Evolutionary conservation across 2,888 invertebrate genomes (phyloP).

Genomic region (Philhelius pedissequus): DNA sequence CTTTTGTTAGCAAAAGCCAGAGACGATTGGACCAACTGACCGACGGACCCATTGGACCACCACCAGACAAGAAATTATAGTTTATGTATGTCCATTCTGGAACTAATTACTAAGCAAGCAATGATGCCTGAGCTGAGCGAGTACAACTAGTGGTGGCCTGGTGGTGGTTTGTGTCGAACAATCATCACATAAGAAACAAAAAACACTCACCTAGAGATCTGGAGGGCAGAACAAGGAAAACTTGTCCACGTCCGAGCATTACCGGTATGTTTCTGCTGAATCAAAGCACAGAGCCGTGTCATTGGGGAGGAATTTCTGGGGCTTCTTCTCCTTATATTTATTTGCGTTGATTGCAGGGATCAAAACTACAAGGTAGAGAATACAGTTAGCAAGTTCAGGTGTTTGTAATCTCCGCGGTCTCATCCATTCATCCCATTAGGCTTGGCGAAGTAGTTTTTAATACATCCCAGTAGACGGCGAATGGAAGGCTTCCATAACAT

Average conservation of each 20-base stretch:
- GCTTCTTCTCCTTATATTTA: no score
- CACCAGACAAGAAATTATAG: conserved; percentile 61
- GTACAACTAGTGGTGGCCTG: not conserved
- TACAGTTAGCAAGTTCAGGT: no score
- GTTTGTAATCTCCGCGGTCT: no score
- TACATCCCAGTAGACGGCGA: no score
- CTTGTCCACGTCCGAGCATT: conserved; percentile 27
- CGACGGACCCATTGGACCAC: conserved; percentile 41
- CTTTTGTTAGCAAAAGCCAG: conserved; percentile 31
- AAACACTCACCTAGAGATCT: not conserved
- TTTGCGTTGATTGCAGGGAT: no score
- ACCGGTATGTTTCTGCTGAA: not conserved
- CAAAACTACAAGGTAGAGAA: no score
- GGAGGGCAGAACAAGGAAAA: conserved; percentile 47
- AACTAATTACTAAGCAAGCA: conserved; percentile 67
- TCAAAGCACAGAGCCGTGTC: not conserved
- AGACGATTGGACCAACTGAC: no score
- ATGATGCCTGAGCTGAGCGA: conserved; percentile 19
- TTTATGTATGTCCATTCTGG: conserved; percentile 64
- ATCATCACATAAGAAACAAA: conserved; percentile 28
- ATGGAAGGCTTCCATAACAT: no score
- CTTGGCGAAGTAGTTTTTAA: no score
- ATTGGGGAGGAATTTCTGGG: not conserved
- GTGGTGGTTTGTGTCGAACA: conserved; percentile 22
- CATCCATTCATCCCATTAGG: no score